Percentiles rank a stretch among this genome's conserved stretches.
Evolutionary conservation across 2,113 vertebrate species (phyloP).

Genomic region (Epinephelus moara): DNA sequence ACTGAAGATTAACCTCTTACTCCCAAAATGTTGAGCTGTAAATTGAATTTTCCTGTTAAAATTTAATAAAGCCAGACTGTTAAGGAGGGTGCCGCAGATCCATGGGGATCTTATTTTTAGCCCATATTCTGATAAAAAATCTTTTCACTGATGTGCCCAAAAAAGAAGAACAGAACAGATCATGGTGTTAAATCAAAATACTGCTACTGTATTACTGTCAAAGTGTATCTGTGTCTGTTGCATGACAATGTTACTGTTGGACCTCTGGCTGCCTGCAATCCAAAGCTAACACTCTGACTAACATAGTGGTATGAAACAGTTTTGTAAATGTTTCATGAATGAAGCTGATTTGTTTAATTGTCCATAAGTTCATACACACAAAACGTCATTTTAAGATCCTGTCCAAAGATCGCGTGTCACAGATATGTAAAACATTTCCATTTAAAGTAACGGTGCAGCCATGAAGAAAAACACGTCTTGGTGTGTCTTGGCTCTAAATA

Average conservation of each 20-base stretch:
- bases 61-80: slow-evolving; percentile 26
- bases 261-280: neutral
- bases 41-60: slow-evolving; percentile 53
- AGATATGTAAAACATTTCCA: neutral
- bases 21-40: slow-evolving; percentile 40
- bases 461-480: neutral
- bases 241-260: neutral
- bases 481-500: neutral
- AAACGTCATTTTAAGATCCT: neutral
- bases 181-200: slow-evolving; percentile 1
- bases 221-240: neutral
- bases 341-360: neutral
- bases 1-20: slow-evolving; percentile 25
- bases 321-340: neutral
- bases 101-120: slow-evolving; percentile 13
- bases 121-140: slow-evolving; percentile 5
- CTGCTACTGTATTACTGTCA: neutral
- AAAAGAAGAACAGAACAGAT: neutral
- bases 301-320: neutral
- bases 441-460: slow-evolving; percentile 20
- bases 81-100: slow-evolving; percentile 6
- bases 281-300: neutral
- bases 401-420: no score
- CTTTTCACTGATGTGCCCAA: neutral
- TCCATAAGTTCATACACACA: neutral